Percentiles rank a stretch among this genome's conserved stretches.
Evolutionary conservation across 2,888 invertebrate species (phyloP).

Genomic region (Dicycla oo): DNA sequence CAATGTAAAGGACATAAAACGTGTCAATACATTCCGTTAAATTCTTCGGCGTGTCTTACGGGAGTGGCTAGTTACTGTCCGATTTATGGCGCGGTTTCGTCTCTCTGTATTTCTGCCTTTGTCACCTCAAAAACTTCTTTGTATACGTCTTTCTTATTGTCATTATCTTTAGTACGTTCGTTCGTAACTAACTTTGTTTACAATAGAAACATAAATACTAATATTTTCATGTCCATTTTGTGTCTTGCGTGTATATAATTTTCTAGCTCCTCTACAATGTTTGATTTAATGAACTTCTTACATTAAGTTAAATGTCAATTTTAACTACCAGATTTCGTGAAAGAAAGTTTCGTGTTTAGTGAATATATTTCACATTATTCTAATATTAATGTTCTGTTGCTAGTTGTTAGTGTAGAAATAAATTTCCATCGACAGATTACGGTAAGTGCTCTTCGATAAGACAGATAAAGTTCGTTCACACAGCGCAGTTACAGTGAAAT

Average conservation of each 20-base stretch:
- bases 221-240: conserved; percentile 46
- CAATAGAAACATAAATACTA: conserved; percentile 63
- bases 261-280: conserved; percentile 50
- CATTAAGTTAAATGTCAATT: conserved; percentile 47
- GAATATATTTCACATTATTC: conserved; percentile 66
- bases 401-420: conserved; percentile 70
- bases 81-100: conserved; percentile 80
- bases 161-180: conserved; percentile 62
- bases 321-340: conserved; percentile 52
- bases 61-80: conserved; percentile 77
- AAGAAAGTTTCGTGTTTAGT: conserved; percentile 57
- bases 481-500: conserved; percentile 68
- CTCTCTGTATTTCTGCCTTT: conserved; percentile 71
- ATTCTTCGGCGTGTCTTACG: conserved; percentile 72
- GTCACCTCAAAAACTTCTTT: conserved; percentile 65
- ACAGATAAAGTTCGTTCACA: conserved; percentile 81
- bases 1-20: conserved; percentile 85
- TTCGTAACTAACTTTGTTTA: conserved; percentile 51
- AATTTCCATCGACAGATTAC: conserved; percentile 80
- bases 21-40: conserved; percentile 79
- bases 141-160: conserved; percentile 69
- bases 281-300: conserved; percentile 54
- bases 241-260: conserved; percentile 37
- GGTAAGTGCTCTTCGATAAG: conserved; percentile 79
- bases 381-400: conserved; percentile 67